Conservation (phyloP, 2,888 invertebrate species). For the Muscina levida region DNA sequence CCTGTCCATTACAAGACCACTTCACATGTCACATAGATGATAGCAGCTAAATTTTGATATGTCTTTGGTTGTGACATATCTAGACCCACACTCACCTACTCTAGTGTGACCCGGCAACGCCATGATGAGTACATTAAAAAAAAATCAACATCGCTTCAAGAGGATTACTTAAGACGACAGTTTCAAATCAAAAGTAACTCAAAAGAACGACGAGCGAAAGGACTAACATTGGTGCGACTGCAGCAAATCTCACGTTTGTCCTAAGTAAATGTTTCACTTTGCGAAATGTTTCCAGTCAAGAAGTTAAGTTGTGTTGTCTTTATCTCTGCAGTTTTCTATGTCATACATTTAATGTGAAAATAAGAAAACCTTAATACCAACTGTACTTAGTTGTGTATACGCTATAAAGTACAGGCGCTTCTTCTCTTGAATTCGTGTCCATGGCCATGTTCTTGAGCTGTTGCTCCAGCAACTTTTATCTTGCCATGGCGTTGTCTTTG, state of each 20-base stretch:
- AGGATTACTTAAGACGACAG: constrained; percentile 41
- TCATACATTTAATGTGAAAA: constrained; percentile 27
- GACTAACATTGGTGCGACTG: not conserved
- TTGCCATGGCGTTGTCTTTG: constrained; percentile 4
- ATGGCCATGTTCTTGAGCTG: constrained; percentile 30
- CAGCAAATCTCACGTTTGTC: constrained; percentile 24
- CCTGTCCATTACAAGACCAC: constrained; percentile 4
- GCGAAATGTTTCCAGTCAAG: constrained; percentile 49
- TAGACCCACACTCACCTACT: not conserved
- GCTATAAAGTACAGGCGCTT: not conserved
- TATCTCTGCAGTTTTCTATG: constrained; percentile 28
- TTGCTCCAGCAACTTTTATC: constrained; percentile 15
- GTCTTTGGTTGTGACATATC: constrained; percentile 4
- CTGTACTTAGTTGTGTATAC: not conserved
- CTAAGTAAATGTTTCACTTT: constrained; percentile 41
- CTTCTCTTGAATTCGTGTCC: not conserved
- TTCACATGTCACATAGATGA: not conserved
- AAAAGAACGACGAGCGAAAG: not conserved
- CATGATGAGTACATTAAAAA: constrained; percentile 20
- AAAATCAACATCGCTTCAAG: constrained; percentile 34
- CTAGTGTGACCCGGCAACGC: not conserved
- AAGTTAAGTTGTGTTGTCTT: constrained; percentile 51
- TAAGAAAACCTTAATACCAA: constrained; percentile 46
- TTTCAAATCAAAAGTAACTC: constrained; percentile 23
- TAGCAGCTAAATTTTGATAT: not conserved